Percentiles rank a stretch among this genome's conserved stretches.
Conservation (phyloP, 2,888 invertebrate species). For the Lamellibrachia columna region DNA sequence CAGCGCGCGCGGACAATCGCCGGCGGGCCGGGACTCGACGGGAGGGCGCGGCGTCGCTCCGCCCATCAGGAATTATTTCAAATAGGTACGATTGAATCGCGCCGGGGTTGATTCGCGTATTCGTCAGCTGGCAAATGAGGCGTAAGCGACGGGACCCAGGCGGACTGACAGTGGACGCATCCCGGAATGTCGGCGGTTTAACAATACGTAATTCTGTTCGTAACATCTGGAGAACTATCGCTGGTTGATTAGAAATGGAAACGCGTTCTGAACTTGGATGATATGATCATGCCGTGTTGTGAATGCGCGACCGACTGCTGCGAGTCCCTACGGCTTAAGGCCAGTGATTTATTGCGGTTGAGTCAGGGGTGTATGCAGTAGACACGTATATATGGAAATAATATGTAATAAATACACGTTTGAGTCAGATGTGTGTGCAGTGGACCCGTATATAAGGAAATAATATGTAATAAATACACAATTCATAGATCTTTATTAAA, state of each 20-base stretch:
- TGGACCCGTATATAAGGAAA: no score
- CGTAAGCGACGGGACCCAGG: neutral
- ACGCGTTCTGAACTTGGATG: neutral
- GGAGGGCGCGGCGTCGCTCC: neutral
- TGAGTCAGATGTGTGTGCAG: no score
- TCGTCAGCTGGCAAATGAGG: constrained; percentile 11
- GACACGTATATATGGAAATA: no score
- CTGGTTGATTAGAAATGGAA: neutral
- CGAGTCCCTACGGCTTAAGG: neutral
- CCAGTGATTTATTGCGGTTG: neutral
- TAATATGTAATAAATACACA: no score
- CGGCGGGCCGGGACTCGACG: neutral
- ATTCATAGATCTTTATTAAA: no score
- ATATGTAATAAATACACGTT: no score
- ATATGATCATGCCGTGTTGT: neutral
- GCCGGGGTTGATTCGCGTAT: neutral
- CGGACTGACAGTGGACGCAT: neutral
- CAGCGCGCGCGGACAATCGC: neutral
- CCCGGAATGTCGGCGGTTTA: neutral
- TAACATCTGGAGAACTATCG: neutral
- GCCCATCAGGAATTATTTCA: constrained; percentile 10
- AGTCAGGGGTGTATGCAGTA: neutral
- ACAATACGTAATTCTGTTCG: constrained; percentile 3
- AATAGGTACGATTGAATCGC: constrained; percentile 5
- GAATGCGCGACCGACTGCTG: neutral